Conservation (phyloP, 37 sponge, comb jelly and placozoan genomes). For the Cladorhizidae sp. region DNA sequence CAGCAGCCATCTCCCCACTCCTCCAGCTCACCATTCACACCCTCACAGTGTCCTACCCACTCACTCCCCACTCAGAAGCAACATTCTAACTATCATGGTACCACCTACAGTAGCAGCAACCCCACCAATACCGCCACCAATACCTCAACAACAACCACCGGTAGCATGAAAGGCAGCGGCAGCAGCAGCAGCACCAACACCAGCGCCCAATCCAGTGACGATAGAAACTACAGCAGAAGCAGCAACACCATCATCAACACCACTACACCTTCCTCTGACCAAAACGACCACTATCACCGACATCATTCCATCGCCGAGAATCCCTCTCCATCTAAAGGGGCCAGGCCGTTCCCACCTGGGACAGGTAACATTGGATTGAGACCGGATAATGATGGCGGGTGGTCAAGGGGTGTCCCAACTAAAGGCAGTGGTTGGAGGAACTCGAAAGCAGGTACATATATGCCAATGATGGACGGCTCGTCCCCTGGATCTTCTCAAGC, state of each 20-base stretch:
- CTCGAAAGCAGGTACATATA: background rate
- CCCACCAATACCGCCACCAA: background rate
- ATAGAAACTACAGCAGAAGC: background rate
- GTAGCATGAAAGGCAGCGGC: background rate
- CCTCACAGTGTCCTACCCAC: background rate
- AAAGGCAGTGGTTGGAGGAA: constrained; percentile 58
- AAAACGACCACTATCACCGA: background rate
- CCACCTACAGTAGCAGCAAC: background rate
- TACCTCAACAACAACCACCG: background rate
- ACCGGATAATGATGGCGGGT: constrained; percentile 47
- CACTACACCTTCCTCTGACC: background rate
- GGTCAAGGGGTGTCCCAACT: constrained; percentile 49
- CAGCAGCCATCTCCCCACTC: background rate
- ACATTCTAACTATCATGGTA: background rate
- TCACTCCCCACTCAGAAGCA: background rate
- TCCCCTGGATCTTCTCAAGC: too few species aligned
- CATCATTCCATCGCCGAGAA: background rate
- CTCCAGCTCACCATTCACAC: constrained; percentile 12
- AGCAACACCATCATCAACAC: background rate
- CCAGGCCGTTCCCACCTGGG: background rate
- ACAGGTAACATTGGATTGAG: background rate
- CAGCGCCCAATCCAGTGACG: background rate
- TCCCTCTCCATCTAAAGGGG: too few species aligned
- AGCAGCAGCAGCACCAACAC: background rate
- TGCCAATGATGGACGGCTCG: too few species aligned